phyloP scores from a whole-genome alignment of 2,888 invertebrate genomes.

The Pemphredon lugubris region DNA sequence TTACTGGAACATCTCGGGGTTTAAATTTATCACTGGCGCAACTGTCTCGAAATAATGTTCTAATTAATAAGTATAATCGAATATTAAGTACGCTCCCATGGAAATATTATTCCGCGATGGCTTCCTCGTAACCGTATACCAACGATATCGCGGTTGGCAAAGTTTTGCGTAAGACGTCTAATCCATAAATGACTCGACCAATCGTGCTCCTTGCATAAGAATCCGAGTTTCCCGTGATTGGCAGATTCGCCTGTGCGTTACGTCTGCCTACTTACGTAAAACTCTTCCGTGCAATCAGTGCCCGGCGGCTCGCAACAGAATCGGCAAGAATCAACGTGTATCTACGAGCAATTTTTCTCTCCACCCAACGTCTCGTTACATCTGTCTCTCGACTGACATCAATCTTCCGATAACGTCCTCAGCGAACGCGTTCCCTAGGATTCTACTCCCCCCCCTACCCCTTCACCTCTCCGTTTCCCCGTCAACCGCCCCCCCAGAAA shows the following conservation, averaged over 20 bases:
- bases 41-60: slow-evolving; percentile 32
- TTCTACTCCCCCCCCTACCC: not conserved
- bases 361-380: not conserved
- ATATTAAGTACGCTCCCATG: slow-evolving; percentile 1
- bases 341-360: slow-evolving; percentile 11
- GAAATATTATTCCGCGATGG: slow-evolving; percentile 2
- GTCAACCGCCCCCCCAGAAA: too few species aligned
- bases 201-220: slow-evolving; percentile 63
- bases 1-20: too few species aligned
- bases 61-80: slow-evolving; percentile 16
- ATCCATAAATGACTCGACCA: slow-evolving; percentile 62
- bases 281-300: slow-evolving; percentile 27
- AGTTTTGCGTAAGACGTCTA: slow-evolving; percentile 64
- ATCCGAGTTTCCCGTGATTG: slow-evolving; percentile 56
- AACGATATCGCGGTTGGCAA: slow-evolving; percentile 2
- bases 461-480: too few species aligned
- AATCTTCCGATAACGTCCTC: slow-evolving; percentile 11
- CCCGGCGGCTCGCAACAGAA: not conserved
- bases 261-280: slow-evolving; percentile 60
- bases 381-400: not conserved
- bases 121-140: slow-evolving; percentile 6
- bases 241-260: slow-evolving; percentile 60
- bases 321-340: slow-evolving; percentile 33
- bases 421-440: not conserved
- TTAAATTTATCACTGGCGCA: slow-evolving; percentile 49